phyloP scores from a whole-genome alignment of 2,797 vertebrate genomes.

The Cynopterus sphinx region DNA sequence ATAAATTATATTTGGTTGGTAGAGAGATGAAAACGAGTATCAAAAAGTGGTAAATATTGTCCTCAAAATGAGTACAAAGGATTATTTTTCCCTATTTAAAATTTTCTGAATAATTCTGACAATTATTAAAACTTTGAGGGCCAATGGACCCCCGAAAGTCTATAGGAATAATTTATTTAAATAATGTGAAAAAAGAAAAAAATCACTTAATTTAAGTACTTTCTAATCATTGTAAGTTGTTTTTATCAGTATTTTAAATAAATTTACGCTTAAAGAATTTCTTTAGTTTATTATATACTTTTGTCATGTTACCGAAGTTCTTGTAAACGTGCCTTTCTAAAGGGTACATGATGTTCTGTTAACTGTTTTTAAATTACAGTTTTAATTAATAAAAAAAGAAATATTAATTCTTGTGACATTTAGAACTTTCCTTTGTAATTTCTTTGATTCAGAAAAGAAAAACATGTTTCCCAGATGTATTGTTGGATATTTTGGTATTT shows the following conservation, averaged over 20 bases:
- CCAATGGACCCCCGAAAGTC: background rate
- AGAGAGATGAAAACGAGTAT: background rate
- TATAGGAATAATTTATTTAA: conserved; percentile 40
- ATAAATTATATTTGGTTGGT: conserved; percentile 5
- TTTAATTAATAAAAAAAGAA: conserved; percentile 47
- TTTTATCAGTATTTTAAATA: conserved; percentile 41
- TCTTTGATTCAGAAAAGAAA: background rate
- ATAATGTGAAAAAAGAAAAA: background rate
- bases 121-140: background rate
- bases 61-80: background rate
- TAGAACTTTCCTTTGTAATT: background rate
- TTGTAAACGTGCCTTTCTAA: background rate
- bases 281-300: background rate
- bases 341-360: background rate
- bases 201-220: background rate
- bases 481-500: background rate
- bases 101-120: conserved; percentile 29
- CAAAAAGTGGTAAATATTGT: background rate
- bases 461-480: background rate
- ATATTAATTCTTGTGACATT: background rate
- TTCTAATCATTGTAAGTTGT: background rate
- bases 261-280: conserved; percentile 13
- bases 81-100: background rate
- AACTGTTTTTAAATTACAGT: background rate
- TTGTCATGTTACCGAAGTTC: background rate